phyloP scores from a whole-genome alignment of 2,113 vertebrate species.

The Odontophorus gujanensis region DNA sequence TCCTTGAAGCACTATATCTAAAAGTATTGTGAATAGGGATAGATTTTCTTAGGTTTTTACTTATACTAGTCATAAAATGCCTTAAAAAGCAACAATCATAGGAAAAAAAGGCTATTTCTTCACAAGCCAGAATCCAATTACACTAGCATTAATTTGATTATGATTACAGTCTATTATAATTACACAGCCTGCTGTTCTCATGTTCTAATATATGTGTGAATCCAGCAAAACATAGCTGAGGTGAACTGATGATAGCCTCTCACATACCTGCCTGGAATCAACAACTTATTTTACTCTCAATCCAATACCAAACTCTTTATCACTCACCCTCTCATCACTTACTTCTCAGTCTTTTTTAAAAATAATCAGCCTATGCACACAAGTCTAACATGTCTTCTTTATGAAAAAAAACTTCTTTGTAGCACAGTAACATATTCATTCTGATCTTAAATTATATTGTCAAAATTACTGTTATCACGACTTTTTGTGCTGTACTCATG shows the following conservation, averaged over 20 bases:
- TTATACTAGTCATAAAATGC: background rate
- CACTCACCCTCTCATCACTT: background rate
- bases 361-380: background rate
- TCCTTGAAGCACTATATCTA: background rate
- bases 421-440: background rate
- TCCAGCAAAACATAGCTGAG: background rate
- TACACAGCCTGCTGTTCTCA: background rate
- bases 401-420: background rate
- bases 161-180: background rate
- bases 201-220: background rate
- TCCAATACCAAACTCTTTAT: background rate
- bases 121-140: background rate
- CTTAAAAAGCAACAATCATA: background rate
- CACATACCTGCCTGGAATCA: background rate
- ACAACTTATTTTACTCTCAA: background rate
- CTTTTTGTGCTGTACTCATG: background rate
- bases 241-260: background rate
- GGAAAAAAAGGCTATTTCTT: background rate
- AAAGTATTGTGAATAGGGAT: background rate
- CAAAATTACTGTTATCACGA: background rate
- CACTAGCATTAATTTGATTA: background rate
- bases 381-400: background rate
- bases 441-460: background rate
- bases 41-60: background rate
- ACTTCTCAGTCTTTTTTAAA: background rate